A percentile compares a stretch with the other conserved stretches of the same genome.
Evolutionary conservation across 1,140 invertebrate genomes (phyloP).

Genomic region (Elymnias hypermnestra): DNA sequence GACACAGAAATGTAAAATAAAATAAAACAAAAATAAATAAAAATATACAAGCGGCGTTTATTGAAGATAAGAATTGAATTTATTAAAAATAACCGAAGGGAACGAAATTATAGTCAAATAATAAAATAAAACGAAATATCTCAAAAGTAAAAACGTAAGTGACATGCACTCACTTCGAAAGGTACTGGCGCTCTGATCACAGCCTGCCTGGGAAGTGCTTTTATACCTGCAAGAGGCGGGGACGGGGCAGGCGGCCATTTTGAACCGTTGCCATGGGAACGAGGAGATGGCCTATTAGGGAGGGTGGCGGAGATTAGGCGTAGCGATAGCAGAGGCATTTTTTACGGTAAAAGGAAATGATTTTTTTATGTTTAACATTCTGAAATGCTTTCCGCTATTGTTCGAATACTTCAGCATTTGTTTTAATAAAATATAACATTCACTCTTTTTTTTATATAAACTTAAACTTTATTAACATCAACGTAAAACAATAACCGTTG

Average conservation of each 20-base stretch:
- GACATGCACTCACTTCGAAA: slow-evolving; percentile 33
- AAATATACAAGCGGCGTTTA: slow-evolving; percentile 20
- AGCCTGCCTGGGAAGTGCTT: slow-evolving; percentile 36
- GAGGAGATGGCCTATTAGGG: slow-evolving; percentile 72
- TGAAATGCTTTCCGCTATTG: slow-evolving; percentile 2
- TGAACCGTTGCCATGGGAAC: slow-evolving; percentile 60
- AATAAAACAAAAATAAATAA: slow-evolving; percentile 32
- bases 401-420: background rate
- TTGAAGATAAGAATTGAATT: no score
- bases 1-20: slow-evolving; percentile 32
- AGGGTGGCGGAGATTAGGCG: slow-evolving; percentile 70
- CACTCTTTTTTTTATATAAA: no score
- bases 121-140: slow-evolving; percentile 37
- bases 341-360: slow-evolving; percentile 8
- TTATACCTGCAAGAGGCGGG: slow-evolving; percentile 48
- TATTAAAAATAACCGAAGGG: no score
- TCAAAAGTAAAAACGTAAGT: slow-evolving; percentile 32
- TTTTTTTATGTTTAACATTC: slow-evolving; percentile 10
- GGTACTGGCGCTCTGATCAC: slow-evolving; percentile 58
- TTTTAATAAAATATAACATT: background rate
- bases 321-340: slow-evolving; percentile 36
- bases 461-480: no score
- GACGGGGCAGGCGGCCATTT: slow-evolving; percentile 55
- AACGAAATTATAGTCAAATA: no score
- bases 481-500: background rate